Base-by-base conservation (phyloP, 2,797 vertebrate genomes). In the Parauchenoglanis ngamensis region DNA sequence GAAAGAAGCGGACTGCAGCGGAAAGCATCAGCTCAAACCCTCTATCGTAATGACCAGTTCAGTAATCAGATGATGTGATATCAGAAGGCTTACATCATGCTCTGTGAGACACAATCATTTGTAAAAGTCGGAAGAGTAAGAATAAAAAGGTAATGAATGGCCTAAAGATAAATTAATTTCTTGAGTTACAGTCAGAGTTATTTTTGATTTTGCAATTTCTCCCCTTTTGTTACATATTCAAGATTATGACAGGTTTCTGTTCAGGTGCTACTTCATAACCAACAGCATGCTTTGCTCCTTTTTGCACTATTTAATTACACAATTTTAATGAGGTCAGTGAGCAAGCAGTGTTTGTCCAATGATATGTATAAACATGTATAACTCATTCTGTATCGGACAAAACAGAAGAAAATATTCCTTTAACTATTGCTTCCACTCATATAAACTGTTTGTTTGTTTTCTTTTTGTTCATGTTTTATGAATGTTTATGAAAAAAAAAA, bases 81-180 rank as follows among this genome's bases (percentile, higher is more conserved):
- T 84, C 67, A 65, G 86, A 85, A 89, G 85, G 86, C 61, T 73
- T 88, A 84, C 85, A 84, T 86, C 87, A 63, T 93, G 93, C 95
- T 92, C 95, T 96, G 95, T 97, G 96, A 97, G 95, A 97, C 96
- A 97, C 97, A 98, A 97, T 88, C 84, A 88, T 98, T 77, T 70
- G 90, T 83, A 61, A 87, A 79, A 79, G 28, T 57, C 75, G 85
- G 57, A 85, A 54, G 80, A 15, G 65, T 81, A 67, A 72, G 67
- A 88, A 92, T 88, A 88, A 84, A 84, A 78, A 89, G 49, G 86
- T 87, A 86, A 44, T 1, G 13, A 78, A 88, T 84, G 87, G 86
- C 78, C 90, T 90, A 85, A 87, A 87, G 72, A 46, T 52, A 25
- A 90, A 82, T 86, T n/a, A n/a, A 72, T 88, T 85, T 88, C 85